phyloP scores from a whole-genome alignment of 1,140 invertebrate genomes.

The Drosophila ohnishii region DNA sequence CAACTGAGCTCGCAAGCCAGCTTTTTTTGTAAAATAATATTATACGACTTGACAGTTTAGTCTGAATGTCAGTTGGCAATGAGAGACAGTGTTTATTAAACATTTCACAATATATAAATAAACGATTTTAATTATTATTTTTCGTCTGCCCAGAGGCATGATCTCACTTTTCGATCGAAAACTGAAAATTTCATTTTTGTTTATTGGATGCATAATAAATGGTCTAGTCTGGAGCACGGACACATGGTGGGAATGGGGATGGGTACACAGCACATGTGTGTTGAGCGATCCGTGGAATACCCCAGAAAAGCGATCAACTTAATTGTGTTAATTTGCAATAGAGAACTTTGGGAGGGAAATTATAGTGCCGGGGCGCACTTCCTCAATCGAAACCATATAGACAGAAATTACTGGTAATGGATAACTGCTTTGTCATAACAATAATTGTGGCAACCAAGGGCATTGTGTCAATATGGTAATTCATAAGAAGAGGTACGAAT shows the following conservation, averaged over 20 bases:
- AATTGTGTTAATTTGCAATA: slow-evolving; percentile 45
- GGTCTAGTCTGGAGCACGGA: slow-evolving; percentile 44
- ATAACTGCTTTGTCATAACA: slow-evolving; percentile 34
- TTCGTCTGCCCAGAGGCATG: slow-evolving; percentile 53
- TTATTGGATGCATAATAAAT: slow-evolving; percentile 80
- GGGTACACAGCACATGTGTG: slow-evolving; percentile 17
- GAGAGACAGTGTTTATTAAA: slow-evolving; percentile 74
- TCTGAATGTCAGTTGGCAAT: slow-evolving; percentile 35
- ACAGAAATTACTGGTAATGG: slow-evolving; percentile 27
- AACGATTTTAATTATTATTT: slow-evolving; percentile 79
- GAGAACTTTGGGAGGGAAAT: slow-evolving; percentile 31
- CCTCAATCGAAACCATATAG: slow-evolving; percentile 32
- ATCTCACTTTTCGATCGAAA: slow-evolving; percentile 79
- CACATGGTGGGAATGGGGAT: slow-evolving; percentile 22
- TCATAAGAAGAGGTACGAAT: not conserved
- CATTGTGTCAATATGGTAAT: slow-evolving; percentile 10
- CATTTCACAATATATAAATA: slow-evolving; percentile 72
- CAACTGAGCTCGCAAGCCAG: slow-evolving; percentile 18
- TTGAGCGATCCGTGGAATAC: slow-evolving; percentile 31
- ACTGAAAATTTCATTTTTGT: slow-evolving; percentile 65
- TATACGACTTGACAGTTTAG: slow-evolving; percentile 29
- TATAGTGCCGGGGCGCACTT: slow-evolving; percentile 12
- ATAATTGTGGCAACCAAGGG: slow-evolving; percentile 13
- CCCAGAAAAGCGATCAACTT: slow-evolving; percentile 46
- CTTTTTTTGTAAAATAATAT: slow-evolving; percentile 21